phyloP scores from a whole-genome alignment of 2,888 invertebrate species.

The Exocentrus adspersus region DNA sequence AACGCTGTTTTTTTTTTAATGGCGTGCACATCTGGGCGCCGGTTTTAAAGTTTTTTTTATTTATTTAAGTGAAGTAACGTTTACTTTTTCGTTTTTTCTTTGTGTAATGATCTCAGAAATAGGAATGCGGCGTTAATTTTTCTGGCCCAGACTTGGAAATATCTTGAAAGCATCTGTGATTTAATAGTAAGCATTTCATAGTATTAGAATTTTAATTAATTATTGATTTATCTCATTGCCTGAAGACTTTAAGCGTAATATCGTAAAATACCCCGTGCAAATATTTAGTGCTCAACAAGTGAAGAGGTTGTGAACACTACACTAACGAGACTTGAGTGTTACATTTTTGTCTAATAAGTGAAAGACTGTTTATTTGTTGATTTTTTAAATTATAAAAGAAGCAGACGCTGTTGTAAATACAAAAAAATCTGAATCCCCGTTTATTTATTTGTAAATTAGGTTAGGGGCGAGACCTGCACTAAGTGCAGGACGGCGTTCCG shows the following conservation, averaged over 20 bases:
- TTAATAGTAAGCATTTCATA: conserved; percentile 54
- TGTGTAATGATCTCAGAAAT: background rate
- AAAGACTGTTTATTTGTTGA: conserved; percentile 56
- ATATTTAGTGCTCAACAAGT: conserved; percentile 55
- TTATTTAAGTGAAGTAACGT: background rate
- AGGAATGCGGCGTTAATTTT: background rate
- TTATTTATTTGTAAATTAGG: conserved; percentile 39
- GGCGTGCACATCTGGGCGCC: conserved; percentile 13
- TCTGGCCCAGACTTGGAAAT: conserved; percentile 32
- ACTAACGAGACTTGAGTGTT: conserved; percentile 38
- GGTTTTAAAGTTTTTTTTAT: background rate
- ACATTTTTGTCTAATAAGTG: conserved; percentile 44
- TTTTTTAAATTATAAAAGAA: conserved; percentile 46
- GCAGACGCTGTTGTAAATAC: conserved; percentile 36
- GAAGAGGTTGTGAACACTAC: conserved; percentile 58
- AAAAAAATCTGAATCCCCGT: conserved; percentile 33
- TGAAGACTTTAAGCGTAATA: conserved; percentile 49
- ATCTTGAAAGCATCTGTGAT: conserved; percentile 52
- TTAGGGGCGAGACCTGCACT: conserved; percentile 19
- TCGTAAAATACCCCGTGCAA: conserved; percentile 49
- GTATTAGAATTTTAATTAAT: conserved; percentile 42
- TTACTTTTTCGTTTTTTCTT: background rate
- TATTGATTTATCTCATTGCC: conserved; percentile 31
- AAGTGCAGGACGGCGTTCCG: conserved; percentile 10
- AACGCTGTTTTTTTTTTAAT: conserved; percentile 8